phyloP scores from a whole-genome alignment of 2,888 invertebrate species.

The Phorcus lineatus region DNA sequence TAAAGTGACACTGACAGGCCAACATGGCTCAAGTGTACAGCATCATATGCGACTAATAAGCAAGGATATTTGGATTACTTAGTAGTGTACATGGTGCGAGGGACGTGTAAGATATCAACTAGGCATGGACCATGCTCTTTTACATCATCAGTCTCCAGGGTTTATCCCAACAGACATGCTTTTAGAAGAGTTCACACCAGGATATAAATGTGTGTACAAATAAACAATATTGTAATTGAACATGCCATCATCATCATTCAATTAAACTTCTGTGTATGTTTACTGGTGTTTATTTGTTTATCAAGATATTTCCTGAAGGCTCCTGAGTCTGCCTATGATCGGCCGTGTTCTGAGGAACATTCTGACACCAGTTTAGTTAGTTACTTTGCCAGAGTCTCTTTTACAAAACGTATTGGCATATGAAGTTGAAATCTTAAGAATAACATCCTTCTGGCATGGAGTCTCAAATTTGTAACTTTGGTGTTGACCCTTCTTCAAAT shows the following conservation, averaged over 20 bases:
- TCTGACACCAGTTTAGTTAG: too few species aligned
- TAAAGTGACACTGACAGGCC: neutral
- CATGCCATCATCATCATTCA: slow-evolving; percentile 8
- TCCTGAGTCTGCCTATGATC: too few species aligned
- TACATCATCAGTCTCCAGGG: neutral
- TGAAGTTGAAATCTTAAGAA: too few species aligned
- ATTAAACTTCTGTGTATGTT: slow-evolving; percentile 10
- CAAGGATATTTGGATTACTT: neutral
- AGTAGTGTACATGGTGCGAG: neutral
- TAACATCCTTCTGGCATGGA: too few species aligned
- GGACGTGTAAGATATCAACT: neutral
- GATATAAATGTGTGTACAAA: neutral
- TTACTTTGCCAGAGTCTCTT: too few species aligned
- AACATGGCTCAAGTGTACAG: neutral
- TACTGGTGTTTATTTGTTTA: neutral
- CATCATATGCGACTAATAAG: neutral
- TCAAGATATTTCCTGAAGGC: too few species aligned
- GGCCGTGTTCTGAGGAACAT: too few species aligned
- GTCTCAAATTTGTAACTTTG: too few species aligned
- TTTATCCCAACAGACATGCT: neutral
- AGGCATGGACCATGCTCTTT: neutral
- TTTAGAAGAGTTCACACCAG: slow-evolving; percentile 1
- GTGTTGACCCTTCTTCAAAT: too few species aligned
- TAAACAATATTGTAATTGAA: slow-evolving; percentile 6
- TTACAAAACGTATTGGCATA: too few species aligned